A percentile compares a stretch with the other conserved stretches of the same genome.
Evolutionary conservation across 2,888 invertebrate species (phyloP).

Genomic region (Apodemia zela): DNA sequence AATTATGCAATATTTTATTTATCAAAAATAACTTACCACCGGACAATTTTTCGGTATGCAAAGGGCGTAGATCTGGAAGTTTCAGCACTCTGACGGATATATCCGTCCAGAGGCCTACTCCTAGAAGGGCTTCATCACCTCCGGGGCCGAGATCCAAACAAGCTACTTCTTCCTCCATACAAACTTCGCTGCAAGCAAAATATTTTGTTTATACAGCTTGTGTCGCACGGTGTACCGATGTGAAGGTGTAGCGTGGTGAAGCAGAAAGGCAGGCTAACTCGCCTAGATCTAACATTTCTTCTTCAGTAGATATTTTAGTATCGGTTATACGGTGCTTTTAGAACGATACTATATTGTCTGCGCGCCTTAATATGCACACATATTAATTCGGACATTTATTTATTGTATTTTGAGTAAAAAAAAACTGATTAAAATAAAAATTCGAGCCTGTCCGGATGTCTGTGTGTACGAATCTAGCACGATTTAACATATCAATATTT

Average conservation of each 20-base stretch:
- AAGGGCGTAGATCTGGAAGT: constrained; percentile 88
- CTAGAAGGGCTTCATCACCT: constrained; percentile 86
- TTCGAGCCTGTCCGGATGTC: no score
- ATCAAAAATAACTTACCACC: constrained; percentile 80
- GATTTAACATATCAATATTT: no score
- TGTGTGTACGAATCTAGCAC: no score
- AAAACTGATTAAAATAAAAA: no score
- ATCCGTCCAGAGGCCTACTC: constrained; percentile 98
- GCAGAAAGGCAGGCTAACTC: no score
- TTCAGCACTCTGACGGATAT: constrained; percentile 93
- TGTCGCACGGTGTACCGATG: not conserved
- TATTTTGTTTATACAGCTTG: not conserved
- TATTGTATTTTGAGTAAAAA: no score
- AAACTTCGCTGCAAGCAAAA: constrained; percentile 73
- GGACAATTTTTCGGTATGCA: constrained; percentile 92
- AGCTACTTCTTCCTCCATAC: constrained; percentile 96
- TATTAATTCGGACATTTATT: no score
- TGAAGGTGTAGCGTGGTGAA: not conserved
- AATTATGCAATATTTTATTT: not conserved
- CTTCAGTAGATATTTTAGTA: no score
- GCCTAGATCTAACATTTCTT: no score
- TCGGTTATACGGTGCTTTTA: no score
- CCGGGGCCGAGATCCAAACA: constrained; percentile 95
- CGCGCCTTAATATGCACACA: no score
- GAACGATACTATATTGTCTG: no score